These are phyloP conservation scores for Bungarus multicinctus DNA, from an alignment of 2,113 vertebrate genomes.

Conservation along the genomic window DNA sequence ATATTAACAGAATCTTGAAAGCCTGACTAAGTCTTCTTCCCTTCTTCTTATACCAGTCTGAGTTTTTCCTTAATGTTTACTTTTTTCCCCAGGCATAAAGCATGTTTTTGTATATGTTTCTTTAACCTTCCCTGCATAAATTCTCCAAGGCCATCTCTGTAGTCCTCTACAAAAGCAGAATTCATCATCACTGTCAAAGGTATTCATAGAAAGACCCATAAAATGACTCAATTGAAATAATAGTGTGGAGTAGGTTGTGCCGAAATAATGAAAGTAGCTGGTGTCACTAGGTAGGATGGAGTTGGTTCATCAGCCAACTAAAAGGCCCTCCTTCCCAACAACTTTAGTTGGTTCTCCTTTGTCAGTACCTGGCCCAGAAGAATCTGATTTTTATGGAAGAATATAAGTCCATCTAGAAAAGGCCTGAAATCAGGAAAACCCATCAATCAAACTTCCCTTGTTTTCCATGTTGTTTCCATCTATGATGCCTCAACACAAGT, in stretches of 20 bases:
- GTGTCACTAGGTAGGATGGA: background rate
- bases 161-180: background rate
- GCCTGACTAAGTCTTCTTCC: background rate
- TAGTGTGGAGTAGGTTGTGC: background rate
- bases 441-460: background rate
- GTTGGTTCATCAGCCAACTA: background rate
- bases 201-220: background rate
- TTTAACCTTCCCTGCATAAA: background rate
- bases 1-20: background rate
- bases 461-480: background rate
- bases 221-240: background rate
- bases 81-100: background rate
- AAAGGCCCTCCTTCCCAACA: background rate
- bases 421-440: background rate
- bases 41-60: background rate
- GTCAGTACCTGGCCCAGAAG: background rate
- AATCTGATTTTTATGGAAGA: background rate
- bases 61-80: background rate
- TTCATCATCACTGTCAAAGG: background rate
- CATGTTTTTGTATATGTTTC: background rate
- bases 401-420: background rate
- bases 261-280: background rate
- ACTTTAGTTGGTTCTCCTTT: background rate
- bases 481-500: background rate
- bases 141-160: background rate